These are phyloP conservation scores for Xestia c-nigrum DNA, from an alignment of 2,888 invertebrate species.

Conservation along the genomic window DNA sequence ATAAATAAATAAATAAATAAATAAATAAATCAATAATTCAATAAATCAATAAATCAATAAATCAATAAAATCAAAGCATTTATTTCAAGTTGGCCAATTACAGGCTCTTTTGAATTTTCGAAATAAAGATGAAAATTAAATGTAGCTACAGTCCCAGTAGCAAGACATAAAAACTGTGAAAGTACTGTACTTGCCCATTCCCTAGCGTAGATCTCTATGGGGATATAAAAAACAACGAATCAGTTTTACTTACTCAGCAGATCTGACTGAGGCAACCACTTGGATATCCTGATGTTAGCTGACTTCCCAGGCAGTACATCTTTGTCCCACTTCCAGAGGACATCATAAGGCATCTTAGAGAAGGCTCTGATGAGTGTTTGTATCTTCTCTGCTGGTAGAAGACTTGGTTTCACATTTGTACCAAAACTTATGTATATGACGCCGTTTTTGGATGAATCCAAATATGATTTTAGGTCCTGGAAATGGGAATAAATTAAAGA, in stretches of 20 bases:
- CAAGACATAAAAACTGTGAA: neutral
- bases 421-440: conserved; percentile 86
- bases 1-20: no score
- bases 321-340: conserved; percentile 86
- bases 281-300: conserved; percentile 80
- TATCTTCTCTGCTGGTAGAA: conserved; percentile 75
- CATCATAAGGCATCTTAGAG: conserved; percentile 81
- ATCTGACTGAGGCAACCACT: conserved; percentile 85
- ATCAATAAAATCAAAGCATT: no score
- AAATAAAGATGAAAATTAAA: no score
- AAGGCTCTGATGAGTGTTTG: conserved; percentile 77
- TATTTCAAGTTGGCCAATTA: no score
- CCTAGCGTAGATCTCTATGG: no score
- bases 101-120: no score
- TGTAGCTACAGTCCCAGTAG: no score
- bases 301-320: conserved; percentile 78
- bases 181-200: no score
- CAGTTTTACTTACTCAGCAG: conserved; percentile 53
- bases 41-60: no score
- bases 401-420: conserved; percentile 77
- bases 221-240: no score
- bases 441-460: conserved; percentile 81
- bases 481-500: neutral
- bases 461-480: conserved; percentile 78
- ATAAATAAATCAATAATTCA: no score